A percentile compares a stretch with the other conserved stretches of the same genome.
These are phyloP conservation scores for Ophioninae sp. DNA, from an alignment of 2,888 invertebrate species.

Conservation along the genomic window DNA sequence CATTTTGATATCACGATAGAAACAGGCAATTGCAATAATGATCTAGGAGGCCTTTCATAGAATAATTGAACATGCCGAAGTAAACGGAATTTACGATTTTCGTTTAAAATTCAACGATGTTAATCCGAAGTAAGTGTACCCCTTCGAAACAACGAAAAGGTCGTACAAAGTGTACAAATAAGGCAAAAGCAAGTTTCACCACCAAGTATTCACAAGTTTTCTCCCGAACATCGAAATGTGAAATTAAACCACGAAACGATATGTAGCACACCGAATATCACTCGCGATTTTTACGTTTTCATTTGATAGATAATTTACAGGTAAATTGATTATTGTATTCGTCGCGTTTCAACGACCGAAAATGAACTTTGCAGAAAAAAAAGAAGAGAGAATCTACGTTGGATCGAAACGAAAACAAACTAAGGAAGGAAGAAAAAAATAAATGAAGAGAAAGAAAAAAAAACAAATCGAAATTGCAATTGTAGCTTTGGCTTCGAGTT, in stretches of 20 bases:
- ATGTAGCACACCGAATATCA: slow-evolving; percentile 16
- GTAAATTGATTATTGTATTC: neutral
- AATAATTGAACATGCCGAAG: neutral
- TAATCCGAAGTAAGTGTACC: neutral
- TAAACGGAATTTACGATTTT: neutral
- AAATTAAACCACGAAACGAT: slow-evolving; percentile 7
- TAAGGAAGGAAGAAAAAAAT: neutral
- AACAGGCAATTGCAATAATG: neutral
- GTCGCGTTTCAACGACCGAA: neutral
- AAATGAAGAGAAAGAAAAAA: neutral
- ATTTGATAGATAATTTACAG: neutral
- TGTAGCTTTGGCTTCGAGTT: slow-evolving; percentile 17
- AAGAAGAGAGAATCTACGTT: neutral
- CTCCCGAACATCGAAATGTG: neutral
- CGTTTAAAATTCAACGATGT: neutral
- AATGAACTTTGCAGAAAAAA: slow-evolving; percentile 1
- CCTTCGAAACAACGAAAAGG: neutral
- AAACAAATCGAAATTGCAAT: slow-evolving; percentile 7
- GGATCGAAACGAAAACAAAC: neutral
- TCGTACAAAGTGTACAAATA: neutral
- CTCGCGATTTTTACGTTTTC: slow-evolving; percentile 3
- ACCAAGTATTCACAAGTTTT: neutral
- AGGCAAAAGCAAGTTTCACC: neutral
- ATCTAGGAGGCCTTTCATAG: neutral
- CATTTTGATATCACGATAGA: neutral